Evolutionary conservation across 2,113 vertebrate species (phyloP).

Genomic region (Lampris megalopsis): DNA sequence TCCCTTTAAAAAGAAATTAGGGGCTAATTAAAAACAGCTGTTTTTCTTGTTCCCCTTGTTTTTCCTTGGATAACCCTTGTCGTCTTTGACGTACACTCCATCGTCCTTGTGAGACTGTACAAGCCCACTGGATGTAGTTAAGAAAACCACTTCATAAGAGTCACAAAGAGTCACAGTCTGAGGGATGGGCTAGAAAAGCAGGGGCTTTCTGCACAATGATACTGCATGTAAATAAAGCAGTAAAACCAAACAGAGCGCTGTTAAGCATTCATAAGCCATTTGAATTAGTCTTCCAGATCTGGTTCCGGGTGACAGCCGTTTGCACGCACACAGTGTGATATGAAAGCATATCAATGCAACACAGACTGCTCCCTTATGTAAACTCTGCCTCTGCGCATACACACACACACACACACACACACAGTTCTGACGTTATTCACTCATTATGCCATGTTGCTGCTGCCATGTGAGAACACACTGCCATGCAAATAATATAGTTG

Average conservation of each 20-base stretch:
- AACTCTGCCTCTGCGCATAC: conserved; percentile 39
- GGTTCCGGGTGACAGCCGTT: conserved; percentile 64
- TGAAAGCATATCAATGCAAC: conserved; percentile 65
- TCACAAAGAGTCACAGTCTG: conserved; percentile 19
- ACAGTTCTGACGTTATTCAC: conserved; percentile 30
- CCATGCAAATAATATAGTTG: conserved; percentile 4
- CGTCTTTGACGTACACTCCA: neutral
- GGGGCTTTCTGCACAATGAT: conserved; percentile 34
- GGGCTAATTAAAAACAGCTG: neutral
- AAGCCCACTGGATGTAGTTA: neutral
- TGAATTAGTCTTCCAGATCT: conserved; percentile 78
- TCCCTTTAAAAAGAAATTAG: neutral
- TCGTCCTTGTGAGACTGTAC: neutral
- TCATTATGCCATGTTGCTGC: conserved; percentile 36
- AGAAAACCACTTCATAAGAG: neutral
- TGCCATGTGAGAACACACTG: conserved; percentile 13
- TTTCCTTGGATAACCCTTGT: neutral
- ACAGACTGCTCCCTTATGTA: conserved; percentile 63
- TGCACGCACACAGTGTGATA: conserved; percentile 55
- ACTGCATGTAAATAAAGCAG: conserved; percentile 71
- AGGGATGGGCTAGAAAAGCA: conserved; percentile 28
- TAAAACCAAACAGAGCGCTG: conserved; percentile 69
- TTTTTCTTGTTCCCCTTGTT: neutral
- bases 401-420: conserved; percentile 37
- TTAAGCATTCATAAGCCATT: conserved; percentile 72